These are phyloP conservation scores for Montipora efflorescens DNA, from an alignment of 64 coral and sea anemone genomes.

Conservation along the genomic window DNA sequence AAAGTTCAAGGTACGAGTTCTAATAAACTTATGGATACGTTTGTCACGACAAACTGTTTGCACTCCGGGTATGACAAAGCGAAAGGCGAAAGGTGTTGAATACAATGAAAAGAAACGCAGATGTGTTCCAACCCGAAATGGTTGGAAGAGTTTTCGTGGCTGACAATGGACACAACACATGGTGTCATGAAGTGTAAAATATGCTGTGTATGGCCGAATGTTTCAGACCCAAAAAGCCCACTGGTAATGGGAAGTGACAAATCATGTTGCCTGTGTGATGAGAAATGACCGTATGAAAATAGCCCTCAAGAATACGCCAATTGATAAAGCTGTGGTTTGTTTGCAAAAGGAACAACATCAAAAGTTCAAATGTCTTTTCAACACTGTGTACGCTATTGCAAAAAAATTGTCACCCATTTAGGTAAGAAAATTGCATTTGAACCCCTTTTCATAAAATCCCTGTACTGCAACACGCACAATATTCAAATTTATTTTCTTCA, in stretches of 20 bases:
- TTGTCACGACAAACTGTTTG: no score
- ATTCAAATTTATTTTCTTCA: conserved; percentile 18
- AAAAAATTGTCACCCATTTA: conserved; percentile 60
- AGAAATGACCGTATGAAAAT: conserved; percentile 54
- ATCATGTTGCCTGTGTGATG: conserved; percentile 64
- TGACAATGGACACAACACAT: no score
- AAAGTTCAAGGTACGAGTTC: no score
- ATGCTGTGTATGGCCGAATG: neutral
- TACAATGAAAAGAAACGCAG: no score
- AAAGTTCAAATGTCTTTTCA: conserved; percentile 25
- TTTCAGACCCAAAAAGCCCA: conserved; percentile 35
- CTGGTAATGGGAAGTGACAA: conserved; percentile 34
- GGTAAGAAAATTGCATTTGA: conserved; percentile 50
- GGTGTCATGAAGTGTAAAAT: no score
- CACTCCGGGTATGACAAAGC: no score
- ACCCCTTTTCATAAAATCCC: conserved; percentile 32
- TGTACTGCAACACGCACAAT: conserved; percentile 52
- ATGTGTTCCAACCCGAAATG: no score
- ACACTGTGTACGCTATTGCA: conserved; percentile 34
- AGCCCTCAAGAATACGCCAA: conserved; percentile 20
- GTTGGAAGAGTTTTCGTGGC: no score
- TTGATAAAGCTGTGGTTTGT: conserved; percentile 47
- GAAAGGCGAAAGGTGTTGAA: no score
- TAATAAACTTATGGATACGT: no score
- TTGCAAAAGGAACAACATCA: conserved; percentile 29